phyloP scores from a whole-genome alignment of 2,113 vertebrate species.

The Notarius lentiginosus region DNA sequence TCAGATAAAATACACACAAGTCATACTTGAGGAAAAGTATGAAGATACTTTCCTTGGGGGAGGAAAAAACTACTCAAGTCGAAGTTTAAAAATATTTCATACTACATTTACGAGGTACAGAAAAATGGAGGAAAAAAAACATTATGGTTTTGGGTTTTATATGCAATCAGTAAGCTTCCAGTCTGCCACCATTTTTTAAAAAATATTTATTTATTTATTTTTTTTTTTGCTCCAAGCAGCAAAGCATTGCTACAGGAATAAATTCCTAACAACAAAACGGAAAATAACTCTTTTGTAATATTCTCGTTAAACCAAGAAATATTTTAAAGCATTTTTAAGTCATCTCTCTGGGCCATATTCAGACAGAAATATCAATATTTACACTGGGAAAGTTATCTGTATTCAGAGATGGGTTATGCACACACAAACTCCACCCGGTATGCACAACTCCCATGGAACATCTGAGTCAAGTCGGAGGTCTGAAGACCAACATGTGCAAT shows the following conservation, averaged over 20 bases:
- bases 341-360: not conserved
- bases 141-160: not conserved
- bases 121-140: not conserved
- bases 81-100: not conserved
- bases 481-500: not conserved
- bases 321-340: not conserved
- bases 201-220: too few species aligned
- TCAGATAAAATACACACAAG: not conserved
- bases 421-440: too few species aligned
- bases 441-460: too few species aligned
- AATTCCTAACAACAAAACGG: not conserved
- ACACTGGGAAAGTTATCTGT: not conserved
- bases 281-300: not conserved
- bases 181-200: not conserved
- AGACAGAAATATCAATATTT: not conserved
- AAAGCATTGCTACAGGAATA: not conserved
- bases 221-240: not conserved
- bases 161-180: not conserved
- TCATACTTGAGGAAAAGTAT: not conserved
- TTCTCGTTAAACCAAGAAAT: not conserved
- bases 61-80: not conserved
- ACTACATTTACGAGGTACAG: too few species aligned
- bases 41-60: not conserved
- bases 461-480: not conserved
- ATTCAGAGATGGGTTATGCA: not conserved